Base-by-base conservation (phyloP, 2,888 invertebrate species). In the Gnatocerus cornutus region DNA sequence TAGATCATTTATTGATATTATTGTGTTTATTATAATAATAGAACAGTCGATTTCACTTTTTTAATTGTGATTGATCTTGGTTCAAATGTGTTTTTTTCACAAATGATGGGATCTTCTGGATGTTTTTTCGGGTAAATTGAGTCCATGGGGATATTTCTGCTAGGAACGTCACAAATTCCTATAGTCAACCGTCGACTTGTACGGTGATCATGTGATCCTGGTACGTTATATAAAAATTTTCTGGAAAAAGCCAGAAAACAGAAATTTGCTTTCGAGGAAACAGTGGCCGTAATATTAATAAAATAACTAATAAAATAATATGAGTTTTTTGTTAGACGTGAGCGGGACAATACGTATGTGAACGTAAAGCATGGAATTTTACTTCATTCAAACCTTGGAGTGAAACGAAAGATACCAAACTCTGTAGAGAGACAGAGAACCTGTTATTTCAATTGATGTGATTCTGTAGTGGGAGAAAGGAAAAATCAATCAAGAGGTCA, bases 211-310 rank as follows among this genome's bases (percentile, higher is more conserved):
- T 87, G 85, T 77, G 82, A 77, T 84, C 87, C 87, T 87, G 86
- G 73, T 86, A 85, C 85, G 84, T 87, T 87, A 87, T 87, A 87
- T 87, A 87, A 87, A 86, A 87, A 86, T 86, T 87, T 87, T 87
- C 87, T 87, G 86, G 87, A 87, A 87, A 87, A 87, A 87, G 86
- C 86, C 83, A 83, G 86, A 86, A 87, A 87, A 87, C 84, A 79
- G 82, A 83, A 86, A 82, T 82, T 82, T 77, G 80, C 80, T 83
- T 85, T 85, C 81, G 84, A 82, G 85, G 86, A 86, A 86, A 86
- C 85, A 78, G 75, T 75, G 68, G 64, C 30, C 52, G 74, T 77
- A 80, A 80, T 83, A 81, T 83, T 82, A 82, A 84, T 84, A 84
- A 84, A 81, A 84, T 83, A 84, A 84, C 83, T 83, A 83, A 84